Conservation (phyloP, 2,888 invertebrate species). For the Luperina nickerlii region DNA sequence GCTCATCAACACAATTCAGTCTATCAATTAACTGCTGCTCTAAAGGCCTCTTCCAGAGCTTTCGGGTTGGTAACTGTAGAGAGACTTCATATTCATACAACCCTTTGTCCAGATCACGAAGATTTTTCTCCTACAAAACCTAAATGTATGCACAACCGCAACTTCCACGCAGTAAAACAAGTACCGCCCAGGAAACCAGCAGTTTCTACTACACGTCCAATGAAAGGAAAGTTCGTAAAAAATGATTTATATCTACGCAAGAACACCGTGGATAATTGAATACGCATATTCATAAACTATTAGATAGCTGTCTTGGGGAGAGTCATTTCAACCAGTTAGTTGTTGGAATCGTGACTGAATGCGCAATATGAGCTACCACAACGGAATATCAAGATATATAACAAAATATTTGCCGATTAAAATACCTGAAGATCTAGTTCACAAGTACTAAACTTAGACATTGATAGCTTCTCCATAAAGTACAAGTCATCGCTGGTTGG, state of each 20-base stretch:
- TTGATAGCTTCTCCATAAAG: constrained; percentile 37
- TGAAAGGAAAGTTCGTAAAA: constrained; percentile 59
- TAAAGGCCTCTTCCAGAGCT: not conserved
- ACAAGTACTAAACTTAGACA: constrained; percentile 13
- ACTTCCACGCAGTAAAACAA: constrained; percentile 14
- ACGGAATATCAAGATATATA: constrained; percentile 1
- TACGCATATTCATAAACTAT: constrained; percentile 62
- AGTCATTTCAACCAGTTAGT: constrained; percentile 25
- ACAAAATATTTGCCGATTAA: not conserved
- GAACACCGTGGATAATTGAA: constrained; percentile 50
- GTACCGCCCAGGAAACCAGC: constrained; percentile 48
- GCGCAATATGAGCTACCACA: constrained; percentile 2
- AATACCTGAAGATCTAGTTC: constrained; percentile 12
- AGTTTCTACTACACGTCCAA: constrained; percentile 47
- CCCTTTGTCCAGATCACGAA: not conserved
- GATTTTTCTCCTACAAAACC: not conserved
- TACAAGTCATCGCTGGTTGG: constrained; percentile 25
- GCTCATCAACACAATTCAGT: not conserved
- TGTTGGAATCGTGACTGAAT: constrained; percentile 16
- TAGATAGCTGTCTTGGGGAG: constrained; percentile 29
- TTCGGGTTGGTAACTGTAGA: not conserved
- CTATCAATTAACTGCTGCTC: not conserved
- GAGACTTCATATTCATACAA: not conserved
- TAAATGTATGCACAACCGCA: constrained; percentile 16
- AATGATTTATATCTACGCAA: constrained; percentile 56